phyloP scores from a whole-genome alignment of 1,140 invertebrate genomes.

The Acromyrmex charruanus region DNA sequence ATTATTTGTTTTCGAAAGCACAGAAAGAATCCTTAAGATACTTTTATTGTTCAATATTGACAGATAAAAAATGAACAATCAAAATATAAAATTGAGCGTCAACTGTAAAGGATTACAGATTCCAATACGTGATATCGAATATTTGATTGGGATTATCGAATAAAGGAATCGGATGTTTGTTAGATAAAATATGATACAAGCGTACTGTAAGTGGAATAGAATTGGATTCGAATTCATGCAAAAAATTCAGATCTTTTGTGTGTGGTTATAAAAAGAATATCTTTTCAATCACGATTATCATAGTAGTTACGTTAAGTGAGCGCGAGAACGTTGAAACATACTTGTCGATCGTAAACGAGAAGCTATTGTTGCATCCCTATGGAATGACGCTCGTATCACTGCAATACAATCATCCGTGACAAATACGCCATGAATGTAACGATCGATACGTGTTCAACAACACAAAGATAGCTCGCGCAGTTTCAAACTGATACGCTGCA shows the following conservation, averaged over 20 bases:
- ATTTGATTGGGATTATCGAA: constrained; percentile 38
- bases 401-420: constrained; percentile 6
- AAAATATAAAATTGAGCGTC: constrained; percentile 12
- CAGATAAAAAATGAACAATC: constrained; percentile 4
- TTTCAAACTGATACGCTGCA: constrained; percentile 1
- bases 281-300: constrained; percentile 43
- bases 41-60: neutral
- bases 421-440: constrained; percentile 24
- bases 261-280: constrained; percentile 24
- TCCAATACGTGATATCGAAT: constrained; percentile 28
- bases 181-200: neutral
- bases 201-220: constrained; percentile 42
- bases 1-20: neutral
- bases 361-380: constrained; percentile 25
- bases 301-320: neutral
- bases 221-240: constrained; percentile 45
- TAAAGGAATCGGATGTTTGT: constrained; percentile 31
- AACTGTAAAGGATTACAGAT: neutral
- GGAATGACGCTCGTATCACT: constrained; percentile 38
- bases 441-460: constrained; percentile 32
- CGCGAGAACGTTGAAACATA: constrained; percentile 29
- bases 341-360: constrained; percentile 43
- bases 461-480: constrained; percentile 18
- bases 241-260: constrained; percentile 16
- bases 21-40: neutral